These are phyloP conservation scores for honey bee (Apis mellifera) DNA, from an alignment of 1,140 invertebrate species.

Conservation along the genomic window DNA sequence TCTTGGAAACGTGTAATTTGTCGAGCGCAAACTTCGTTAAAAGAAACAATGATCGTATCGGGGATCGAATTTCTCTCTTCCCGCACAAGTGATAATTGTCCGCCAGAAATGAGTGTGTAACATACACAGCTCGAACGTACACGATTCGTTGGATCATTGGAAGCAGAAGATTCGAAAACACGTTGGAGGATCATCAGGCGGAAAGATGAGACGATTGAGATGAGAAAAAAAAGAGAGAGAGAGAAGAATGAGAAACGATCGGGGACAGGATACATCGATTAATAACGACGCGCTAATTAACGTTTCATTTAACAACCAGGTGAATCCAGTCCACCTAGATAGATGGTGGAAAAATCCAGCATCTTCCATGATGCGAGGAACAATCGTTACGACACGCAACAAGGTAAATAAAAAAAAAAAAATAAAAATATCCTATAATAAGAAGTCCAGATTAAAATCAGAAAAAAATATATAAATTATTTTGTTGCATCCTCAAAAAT, in stretches of 20 bases:
- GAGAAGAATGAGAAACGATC: background rate
- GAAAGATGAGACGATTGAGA: background rate
- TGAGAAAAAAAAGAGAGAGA: background rate
- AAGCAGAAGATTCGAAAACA: conserved; percentile 10
- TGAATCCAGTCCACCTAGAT: background rate
- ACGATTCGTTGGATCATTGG: background rate
- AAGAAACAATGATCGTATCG: too few species aligned
- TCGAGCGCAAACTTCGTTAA: too few species aligned
- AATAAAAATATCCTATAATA: too few species aligned
- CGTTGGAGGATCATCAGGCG: background rate
- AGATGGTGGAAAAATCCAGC: background rate
- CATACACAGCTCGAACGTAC: background rate
- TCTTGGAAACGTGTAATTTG: too few species aligned
- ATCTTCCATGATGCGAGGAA: background rate
- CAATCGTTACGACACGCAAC: background rate
- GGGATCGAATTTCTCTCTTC: too few species aligned
- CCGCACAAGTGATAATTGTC: background rate
- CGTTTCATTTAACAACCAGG: conserved; percentile 44
- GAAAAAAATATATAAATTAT: too few species aligned
- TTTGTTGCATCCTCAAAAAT: too few species aligned
- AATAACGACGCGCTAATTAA: conserved; percentile 40
- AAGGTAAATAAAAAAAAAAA: too few species aligned
- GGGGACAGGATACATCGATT: conserved; percentile 21
- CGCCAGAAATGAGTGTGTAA: too few species aligned
- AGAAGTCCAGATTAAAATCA: too few species aligned